A percentile compares a stretch with the other conserved stretches of the same genome.
Evolutionary conservation across 1,140 invertebrate genomes (phyloP).

Genomic region (Scaptomyza montana): DNA sequence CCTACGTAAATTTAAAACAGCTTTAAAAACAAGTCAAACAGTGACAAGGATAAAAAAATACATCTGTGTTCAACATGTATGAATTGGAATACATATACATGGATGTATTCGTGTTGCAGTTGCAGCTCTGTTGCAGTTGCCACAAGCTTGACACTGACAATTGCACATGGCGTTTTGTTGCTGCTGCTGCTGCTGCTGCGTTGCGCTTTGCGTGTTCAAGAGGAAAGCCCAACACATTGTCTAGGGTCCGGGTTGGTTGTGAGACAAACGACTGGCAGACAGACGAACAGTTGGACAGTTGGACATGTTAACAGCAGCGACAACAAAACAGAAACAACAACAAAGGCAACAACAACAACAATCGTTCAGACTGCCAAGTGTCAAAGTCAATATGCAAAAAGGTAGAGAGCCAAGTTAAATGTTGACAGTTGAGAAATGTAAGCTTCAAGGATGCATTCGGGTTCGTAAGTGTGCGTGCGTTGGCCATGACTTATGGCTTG

Average conservation of each 20-base stretch:
- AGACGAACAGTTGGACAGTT: conserved; percentile 13
- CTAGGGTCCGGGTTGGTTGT: conserved; percentile 29
- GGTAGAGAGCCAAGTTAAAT: conserved; percentile 65
- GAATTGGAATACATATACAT: neutral
- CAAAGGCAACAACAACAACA: conserved; percentile 24
- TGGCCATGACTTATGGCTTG: conserved; percentile 54
- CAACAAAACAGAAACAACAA: conserved; percentile 24
- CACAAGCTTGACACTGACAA: conserved; percentile 67
- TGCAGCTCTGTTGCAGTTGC: conserved; percentile 47
- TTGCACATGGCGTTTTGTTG: conserved; percentile 67
- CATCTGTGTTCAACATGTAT: conserved; percentile 12
- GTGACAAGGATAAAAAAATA: conserved; percentile 14
- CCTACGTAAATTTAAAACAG: conserved; percentile 32
- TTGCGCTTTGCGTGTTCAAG: conserved; percentile 63
- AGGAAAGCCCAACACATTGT: conserved; percentile 70
- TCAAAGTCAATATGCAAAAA: conserved; percentile 73
- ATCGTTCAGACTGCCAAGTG: conserved; percentile 67
- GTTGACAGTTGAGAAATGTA: conserved; percentile 79
- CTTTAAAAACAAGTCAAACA: conserved; percentile 25
- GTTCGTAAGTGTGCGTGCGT: conserved; percentile 40
- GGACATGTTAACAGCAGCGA: conserved; percentile 48
- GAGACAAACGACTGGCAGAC: conserved; percentile 8
- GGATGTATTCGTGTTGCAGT: conserved; percentile 2
- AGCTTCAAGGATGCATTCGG: conserved; percentile 71
- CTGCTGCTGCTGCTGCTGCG: conserved; percentile 13